Percentiles rank a stretch among this genome's conserved stretches.
Evolutionary conservation across 2,113 vertebrate species (phyloP).

Genomic region (Sminthopsis crassicaudata): DNA sequence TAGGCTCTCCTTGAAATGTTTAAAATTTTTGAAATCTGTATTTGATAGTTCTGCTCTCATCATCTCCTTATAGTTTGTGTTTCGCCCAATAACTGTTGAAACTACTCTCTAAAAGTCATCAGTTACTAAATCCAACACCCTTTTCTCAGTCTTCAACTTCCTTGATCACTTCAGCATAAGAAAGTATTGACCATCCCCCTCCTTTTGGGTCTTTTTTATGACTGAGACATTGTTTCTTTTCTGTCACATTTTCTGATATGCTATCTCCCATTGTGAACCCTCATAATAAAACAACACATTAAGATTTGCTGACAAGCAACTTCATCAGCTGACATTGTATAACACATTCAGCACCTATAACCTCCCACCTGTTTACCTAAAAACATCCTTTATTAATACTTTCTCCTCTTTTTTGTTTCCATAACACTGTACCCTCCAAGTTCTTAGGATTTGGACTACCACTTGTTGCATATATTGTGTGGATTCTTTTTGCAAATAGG

Average conservation of each 20-base stretch:
- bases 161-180: background rate
- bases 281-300: background rate
- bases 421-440: background rate
- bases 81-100: background rate
- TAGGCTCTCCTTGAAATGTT: constrained; percentile 10
- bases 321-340: background rate
- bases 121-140: background rate
- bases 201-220: background rate
- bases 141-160: background rate
- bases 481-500: background rate
- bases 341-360: background rate
- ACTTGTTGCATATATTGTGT: background rate
- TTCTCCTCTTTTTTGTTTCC: background rate
- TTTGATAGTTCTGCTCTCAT: constrained; percentile 28
- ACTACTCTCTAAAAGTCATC: background rate
- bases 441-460: background rate
- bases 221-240: background rate
- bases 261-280: background rate
- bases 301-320: background rate
- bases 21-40: background rate
- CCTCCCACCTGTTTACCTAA: background rate
- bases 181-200: background rate
- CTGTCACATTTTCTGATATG: background rate
- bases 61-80: constrained; percentile 32
- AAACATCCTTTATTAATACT: background rate